These are phyloP conservation scores for Coptodon rendalli DNA, from an alignment of 2,113 vertebrate species.

Conservation along the genomic window DNA sequence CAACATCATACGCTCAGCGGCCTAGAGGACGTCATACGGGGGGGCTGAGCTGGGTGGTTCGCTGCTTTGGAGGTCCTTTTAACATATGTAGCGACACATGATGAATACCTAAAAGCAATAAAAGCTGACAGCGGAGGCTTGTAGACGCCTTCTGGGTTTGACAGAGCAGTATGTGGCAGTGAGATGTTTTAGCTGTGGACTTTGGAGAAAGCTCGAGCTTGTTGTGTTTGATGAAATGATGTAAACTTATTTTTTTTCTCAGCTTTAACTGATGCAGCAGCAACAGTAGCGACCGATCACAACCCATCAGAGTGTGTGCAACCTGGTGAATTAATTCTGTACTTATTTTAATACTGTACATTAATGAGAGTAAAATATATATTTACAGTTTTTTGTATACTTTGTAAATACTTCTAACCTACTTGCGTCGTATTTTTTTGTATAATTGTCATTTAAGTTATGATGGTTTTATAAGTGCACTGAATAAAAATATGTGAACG, in stretches of 20 bases:
- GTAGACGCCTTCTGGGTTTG: slow-evolving; percentile 3
- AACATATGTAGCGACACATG: slow-evolving; percentile 41
- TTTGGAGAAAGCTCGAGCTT: neutral
- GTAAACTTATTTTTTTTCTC: neutral
- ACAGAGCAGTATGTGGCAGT: neutral
- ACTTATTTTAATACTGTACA: slow-evolving; percentile 1
- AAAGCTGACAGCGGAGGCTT: slow-evolving; percentile 26
- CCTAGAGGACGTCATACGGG: slow-evolving; percentile 11
- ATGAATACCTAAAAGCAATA: slow-evolving; percentile 23
- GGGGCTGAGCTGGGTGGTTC: neutral
- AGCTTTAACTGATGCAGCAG: neutral
- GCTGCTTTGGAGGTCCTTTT: slow-evolving; percentile 49
- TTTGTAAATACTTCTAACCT: slow-evolving; percentile 41
- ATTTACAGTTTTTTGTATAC: slow-evolving; percentile 7
- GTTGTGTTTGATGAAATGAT: neutral
- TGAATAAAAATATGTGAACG: slow-evolving; percentile 58
- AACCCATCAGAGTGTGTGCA: neutral
- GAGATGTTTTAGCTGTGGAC: neutral
- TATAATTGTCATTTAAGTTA: slow-evolving; percentile 60
- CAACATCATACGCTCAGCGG: slow-evolving; percentile 30
- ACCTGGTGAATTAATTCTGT: neutral
- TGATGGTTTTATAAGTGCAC: slow-evolving; percentile 60
- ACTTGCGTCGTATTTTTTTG: slow-evolving; percentile 10
- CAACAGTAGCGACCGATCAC: neutral
- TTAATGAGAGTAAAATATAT: slow-evolving; percentile 28